Percentiles rank a stretch among this genome's conserved stretches.
phyloP scores from a whole-genome alignment of 2,797 vertebrate genomes.

The Sebastes itinus region DNA sequence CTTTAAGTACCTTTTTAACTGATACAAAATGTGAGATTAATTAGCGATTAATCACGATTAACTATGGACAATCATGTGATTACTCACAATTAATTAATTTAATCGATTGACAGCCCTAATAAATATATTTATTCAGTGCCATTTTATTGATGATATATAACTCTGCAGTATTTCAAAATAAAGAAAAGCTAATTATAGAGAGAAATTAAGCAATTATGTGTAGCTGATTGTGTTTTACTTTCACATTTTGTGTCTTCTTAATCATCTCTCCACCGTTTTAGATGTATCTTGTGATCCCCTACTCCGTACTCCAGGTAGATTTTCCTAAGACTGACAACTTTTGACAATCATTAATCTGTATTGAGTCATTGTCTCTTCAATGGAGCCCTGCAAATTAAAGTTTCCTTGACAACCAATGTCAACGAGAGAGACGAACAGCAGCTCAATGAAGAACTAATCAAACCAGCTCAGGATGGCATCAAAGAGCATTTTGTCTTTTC shows the following conservation, averaged over 20 bases:
- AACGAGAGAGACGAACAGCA: neutral
- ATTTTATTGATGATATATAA: too few species aligned
- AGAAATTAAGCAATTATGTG: neutral
- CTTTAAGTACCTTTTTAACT: too few species aligned
- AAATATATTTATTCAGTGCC: too few species aligned
- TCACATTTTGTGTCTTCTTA: too few species aligned
- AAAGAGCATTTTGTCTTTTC: neutral
- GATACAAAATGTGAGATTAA: too few species aligned
- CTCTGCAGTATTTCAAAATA: too few species aligned
- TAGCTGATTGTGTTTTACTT: neutral
- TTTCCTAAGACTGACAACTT: neutral
- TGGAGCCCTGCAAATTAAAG: neutral
- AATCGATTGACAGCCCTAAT: too few species aligned
- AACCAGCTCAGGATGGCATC: neutral
- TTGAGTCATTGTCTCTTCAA: neutral
- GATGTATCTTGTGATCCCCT: neutral
- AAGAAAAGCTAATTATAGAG: neutral
- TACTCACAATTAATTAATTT: too few species aligned
- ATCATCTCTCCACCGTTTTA: too few species aligned
- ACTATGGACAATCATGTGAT: too few species aligned
- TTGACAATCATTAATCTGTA: neutral
- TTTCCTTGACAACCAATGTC: conserved; percentile 6
- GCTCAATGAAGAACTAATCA: neutral
- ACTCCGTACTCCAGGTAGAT: too few species aligned
- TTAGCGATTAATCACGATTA: too few species aligned